Evolutionary conservation across 2,888 invertebrate genomes (phyloP).

Genomic region (Luperina nickerlii): DNA sequence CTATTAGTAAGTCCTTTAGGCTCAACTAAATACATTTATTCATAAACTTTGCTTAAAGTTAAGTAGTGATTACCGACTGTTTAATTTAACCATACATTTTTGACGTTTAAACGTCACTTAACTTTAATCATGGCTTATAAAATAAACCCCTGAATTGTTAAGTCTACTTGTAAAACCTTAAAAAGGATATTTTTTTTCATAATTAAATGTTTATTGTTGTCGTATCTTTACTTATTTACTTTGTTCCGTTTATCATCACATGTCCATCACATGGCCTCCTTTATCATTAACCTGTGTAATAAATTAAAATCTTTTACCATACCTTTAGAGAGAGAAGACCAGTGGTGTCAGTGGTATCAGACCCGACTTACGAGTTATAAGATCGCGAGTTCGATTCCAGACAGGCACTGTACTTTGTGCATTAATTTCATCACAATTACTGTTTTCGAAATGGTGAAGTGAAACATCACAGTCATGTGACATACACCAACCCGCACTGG

Average conservation of each 20-base stretch:
- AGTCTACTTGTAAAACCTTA: background rate
- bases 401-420: background rate
- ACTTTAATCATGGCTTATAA: background rate
- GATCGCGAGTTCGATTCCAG: too few relatives aligned
- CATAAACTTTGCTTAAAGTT: background rate
- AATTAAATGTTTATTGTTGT: conserved; percentile 37
- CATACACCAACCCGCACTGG: background rate
- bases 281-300: background rate
- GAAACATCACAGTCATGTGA: background rate
- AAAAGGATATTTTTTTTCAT: background rate
- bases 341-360: background rate
- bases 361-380: background rate
- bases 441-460: background rate
- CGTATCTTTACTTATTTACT: conserved; percentile 9
- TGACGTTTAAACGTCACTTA: background rate
- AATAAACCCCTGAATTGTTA: background rate
- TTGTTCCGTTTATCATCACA: too few relatives aligned
- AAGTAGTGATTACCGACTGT: background rate
- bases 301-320: background rate
- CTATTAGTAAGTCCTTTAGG: background rate
- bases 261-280: background rate
- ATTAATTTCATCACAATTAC: background rate
- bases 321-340: background rate
- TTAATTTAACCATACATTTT: background rate
- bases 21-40: background rate